phyloP scores from a whole-genome alignment of 2,113 vertebrate genomes.

The Sinocyclocheilus grahami region DNA sequence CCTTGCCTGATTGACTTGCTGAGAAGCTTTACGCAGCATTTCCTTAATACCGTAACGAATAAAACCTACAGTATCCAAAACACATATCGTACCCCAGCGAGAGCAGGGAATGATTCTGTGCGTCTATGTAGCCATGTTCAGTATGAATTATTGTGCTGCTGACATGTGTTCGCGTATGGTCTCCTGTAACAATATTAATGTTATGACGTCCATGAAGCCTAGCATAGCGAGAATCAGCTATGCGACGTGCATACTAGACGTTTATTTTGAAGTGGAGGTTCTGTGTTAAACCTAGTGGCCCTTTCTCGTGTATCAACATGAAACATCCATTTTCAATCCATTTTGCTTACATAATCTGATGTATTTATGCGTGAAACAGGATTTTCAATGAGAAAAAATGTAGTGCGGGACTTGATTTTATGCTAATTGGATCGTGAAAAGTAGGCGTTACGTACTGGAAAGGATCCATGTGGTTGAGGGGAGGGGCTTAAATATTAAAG shows the following conservation, averaged over 20 bases:
- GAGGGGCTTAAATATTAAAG: not conserved
- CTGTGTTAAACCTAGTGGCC: conserved; percentile 54
- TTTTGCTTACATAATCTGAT: not conserved
- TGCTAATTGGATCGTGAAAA: not conserved
- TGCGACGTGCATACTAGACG: conserved; percentile 67
- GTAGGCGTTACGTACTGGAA: not conserved
- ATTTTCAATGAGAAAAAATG: not conserved
- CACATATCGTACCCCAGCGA: conserved; percentile 39
- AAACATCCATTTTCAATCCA: not conserved
- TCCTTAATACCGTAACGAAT: not conserved
- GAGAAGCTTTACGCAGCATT: conserved; percentile 51
- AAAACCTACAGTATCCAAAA: conserved; percentile 24
- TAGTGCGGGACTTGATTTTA: not conserved
- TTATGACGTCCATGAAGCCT: conserved; percentile 63
- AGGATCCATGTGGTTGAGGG: not conserved
- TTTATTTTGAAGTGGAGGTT: conserved; percentile 57
- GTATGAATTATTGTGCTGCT: conserved; percentile 58
- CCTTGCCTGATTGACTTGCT: conserved; percentile 59
- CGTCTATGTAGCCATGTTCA: conserved; percentile 64
- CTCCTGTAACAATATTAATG: conserved; percentile 57
- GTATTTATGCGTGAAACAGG: not conserved
- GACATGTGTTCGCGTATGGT: conserved; percentile 60
- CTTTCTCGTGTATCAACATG: not conserved
- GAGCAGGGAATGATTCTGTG: conserved; percentile 51
- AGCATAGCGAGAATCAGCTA: conserved; percentile 66